Conservation (phyloP, 1,140 invertebrate species). For the Sycophaga agraensis region DNA sequence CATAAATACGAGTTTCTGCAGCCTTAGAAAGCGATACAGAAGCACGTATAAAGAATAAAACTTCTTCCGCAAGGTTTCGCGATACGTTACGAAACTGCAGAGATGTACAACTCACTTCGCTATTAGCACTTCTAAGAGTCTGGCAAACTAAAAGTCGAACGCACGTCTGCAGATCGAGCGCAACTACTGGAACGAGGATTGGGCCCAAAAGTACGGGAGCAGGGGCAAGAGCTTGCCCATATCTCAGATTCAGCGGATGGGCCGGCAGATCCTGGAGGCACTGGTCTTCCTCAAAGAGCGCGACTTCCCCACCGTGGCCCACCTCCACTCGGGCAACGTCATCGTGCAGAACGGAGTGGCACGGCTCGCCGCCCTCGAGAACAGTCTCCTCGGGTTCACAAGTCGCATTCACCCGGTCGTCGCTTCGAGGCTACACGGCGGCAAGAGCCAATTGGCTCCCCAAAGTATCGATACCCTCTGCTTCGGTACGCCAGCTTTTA, state of each 20-base stretch:
- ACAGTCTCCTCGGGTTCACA: conserved; percentile 76
- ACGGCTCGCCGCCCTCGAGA: conserved; percentile 78
- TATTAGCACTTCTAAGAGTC: too few relatives aligned
- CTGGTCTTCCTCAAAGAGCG: conserved; percentile 83
- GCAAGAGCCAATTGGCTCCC: conserved; percentile 46
- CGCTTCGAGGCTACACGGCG: conserved; percentile 56
- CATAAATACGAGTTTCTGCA: too few relatives aligned
- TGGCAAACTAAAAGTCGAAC: too few relatives aligned
- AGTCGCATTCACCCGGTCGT: conserved; percentile 67
- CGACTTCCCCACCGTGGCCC: conserved; percentile 82
- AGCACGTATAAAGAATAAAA: too few relatives aligned
- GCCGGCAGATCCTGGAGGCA: conserved; percentile 85
- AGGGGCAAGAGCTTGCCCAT: conserved; percentile 69
- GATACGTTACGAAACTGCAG: too few relatives aligned
- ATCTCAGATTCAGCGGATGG: conserved; percentile 80
- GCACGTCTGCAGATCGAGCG: conserved; percentile 43
- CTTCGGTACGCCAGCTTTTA: conserved; percentile 73
- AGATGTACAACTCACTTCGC: too few relatives aligned
- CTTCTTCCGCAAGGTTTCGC: too few relatives aligned
- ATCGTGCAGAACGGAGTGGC: conserved; percentile 89
- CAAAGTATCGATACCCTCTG: conserved; percentile 72
- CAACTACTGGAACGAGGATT: conserved; percentile 71
- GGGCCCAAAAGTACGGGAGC: conserved; percentile 69
- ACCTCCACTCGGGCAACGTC: conserved; percentile 88
- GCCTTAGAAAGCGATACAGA: too few relatives aligned